Base-by-base conservation (phyloP, 2,888 invertebrate species). In the Ectemnius continuus region DNA sequence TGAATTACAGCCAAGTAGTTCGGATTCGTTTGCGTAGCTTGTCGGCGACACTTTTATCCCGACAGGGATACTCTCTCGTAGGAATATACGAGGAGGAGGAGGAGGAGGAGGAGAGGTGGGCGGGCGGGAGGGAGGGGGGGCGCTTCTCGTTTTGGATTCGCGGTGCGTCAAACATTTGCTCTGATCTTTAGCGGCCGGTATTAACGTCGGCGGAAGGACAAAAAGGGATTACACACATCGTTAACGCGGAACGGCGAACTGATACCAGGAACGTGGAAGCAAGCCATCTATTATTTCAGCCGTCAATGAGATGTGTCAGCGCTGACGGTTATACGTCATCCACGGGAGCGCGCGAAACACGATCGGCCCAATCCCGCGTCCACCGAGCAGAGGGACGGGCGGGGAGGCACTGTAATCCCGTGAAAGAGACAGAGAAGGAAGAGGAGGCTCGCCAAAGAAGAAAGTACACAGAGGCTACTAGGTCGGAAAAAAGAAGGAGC, bases 231-330 rank as follows among this genome's bases (percentile, higher is more conserved):
- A 80, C 78, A 77, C 68, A 82, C 77, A 81, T 82, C 82, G 82
- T 82, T 82, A 80, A 76, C 80, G 75, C 36, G 8, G 8, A 36
- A 36, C 36, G 36, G 36, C 71, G 78, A 26, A 28, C 71, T 67
- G 74, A 73, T 80, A 83, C 75, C 36, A 11, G 70, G 56, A 57
- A 57, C 72, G 66, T 70, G 83, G 77, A 83, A 80, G 83, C 83
- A 77, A 78, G 67, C 83, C 81, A 83, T 83, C 83, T 81, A 83
- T 83, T 83, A 83, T 83, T 81, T 83, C 76, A 78, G 59, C 83
- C 80, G 83, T 83, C 84, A 83, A 83, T 83, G 83, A 83, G 83
- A 83, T 79, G 81, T 84, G 83, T 83, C 80, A 79, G 77, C 78
- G 76, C 67, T 79, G 83, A 84, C 79, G 82, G 81, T 78, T 84